Conservation (phyloP, 2,113 vertebrate species). For the Pelodiscus sinensis region DNA sequence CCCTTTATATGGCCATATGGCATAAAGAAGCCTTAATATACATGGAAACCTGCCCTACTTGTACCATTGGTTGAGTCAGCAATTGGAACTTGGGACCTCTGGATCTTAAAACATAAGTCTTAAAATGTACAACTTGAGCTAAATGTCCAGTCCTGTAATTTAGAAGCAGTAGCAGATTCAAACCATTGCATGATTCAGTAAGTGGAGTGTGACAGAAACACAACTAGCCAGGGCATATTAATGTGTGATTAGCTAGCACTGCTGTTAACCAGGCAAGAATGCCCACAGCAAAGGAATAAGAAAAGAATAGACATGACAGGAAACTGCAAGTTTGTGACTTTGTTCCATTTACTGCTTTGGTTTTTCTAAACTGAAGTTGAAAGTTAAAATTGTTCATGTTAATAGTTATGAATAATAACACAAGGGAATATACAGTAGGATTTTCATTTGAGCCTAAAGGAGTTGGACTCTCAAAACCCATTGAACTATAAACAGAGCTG, state of each 20-base stretch:
- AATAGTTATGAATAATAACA: not conserved
- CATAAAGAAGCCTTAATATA: not conserved
- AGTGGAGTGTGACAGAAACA: not conserved
- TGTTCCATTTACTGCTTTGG: not conserved
- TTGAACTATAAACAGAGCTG: not conserved
- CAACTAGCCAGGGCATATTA: not conserved
- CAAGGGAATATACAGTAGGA: not conserved
- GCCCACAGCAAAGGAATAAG: not conserved
- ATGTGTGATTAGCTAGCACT: not conserved
- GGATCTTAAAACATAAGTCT: rapidly evolving
- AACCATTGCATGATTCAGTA: not conserved
- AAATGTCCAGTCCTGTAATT: too few relatives aligned
- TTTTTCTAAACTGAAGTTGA: not conserved
- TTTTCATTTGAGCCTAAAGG: not conserved
- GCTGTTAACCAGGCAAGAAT: not conserved
- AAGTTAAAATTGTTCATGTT: not conserved
- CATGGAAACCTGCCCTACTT: rapidly evolving
- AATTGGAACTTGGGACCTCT: not conserved
- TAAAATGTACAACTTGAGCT: not conserved
- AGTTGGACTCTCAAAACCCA: not conserved
- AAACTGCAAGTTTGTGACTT: not conserved
- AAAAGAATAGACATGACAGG: not conserved
- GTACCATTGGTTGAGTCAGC: too few relatives aligned
- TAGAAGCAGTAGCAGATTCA: not conserved
- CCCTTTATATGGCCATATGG: not conserved